These are phyloP conservation scores for Burhinus oedicnemus DNA, from an alignment of 2,113 vertebrate genomes.

Conservation along the genomic window DNA sequence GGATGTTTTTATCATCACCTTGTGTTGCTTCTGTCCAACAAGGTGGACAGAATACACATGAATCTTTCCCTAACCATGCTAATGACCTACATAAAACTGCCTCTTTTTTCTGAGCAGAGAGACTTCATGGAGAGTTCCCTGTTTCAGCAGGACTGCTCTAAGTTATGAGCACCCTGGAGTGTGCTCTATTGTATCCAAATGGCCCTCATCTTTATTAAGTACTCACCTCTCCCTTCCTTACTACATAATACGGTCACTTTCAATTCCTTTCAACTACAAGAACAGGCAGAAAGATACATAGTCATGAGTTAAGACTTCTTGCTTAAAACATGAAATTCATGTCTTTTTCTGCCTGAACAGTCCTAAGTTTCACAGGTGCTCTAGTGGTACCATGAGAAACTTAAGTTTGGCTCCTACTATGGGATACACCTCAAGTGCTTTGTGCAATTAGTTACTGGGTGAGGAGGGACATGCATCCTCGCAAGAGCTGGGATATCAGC, in stretches of 20 bases:
- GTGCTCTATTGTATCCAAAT: background rate
- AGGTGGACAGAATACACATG: too few species aligned
- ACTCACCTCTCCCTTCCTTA: background rate
- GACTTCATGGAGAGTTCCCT: background rate
- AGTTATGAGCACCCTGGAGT: background rate
- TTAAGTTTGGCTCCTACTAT: background rate
- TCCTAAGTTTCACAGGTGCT: background rate
- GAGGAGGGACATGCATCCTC: rapidly evolving
- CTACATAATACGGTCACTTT: background rate
- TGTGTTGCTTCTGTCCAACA: background rate
- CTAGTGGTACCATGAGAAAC: background rate
- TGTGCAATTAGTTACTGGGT: background rate
- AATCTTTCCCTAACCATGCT: background rate
- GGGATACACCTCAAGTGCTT: background rate
- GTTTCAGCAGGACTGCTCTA: background rate
- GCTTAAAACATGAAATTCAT: background rate
- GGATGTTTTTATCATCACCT: background rate
- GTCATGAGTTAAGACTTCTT: background rate
- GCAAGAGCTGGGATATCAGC: background rate
- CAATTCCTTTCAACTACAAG: background rate
- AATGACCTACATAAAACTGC: background rate
- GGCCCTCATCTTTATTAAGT: background rate
- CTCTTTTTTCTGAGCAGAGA: background rate
- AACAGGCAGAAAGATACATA: background rate
- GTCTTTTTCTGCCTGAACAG: background rate